Evolutionary conservation across 1,140 invertebrate genomes (phyloP).

Genomic region (Aplysia californica): DNA sequence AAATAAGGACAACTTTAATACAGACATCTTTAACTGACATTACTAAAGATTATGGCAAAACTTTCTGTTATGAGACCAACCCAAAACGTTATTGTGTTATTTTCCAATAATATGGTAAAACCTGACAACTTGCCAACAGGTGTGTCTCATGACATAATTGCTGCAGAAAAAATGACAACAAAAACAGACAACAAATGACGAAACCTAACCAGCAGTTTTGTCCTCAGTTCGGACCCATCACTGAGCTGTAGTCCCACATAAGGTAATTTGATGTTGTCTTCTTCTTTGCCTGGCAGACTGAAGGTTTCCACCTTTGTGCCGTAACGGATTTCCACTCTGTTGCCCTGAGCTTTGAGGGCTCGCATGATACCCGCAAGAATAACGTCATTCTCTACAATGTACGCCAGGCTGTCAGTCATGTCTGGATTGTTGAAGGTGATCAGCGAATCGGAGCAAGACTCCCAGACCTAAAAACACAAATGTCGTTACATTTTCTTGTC

Average conservation of each 20-base stretch:
- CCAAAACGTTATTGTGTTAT: too few species aligned
- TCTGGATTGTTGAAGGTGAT: constrained; percentile 86
- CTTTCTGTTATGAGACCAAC: too few species aligned
- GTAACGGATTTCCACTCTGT: constrained; percentile 70
- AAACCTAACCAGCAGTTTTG: constrained; percentile 70
- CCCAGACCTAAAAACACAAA: constrained; percentile 94
- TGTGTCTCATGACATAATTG: too few species aligned
- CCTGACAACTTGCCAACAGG: too few species aligned
- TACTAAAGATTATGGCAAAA: too few species aligned
- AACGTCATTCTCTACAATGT: constrained; percentile 95
- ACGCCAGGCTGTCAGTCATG: constrained; percentile 79
- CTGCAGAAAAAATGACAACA: too few species aligned
- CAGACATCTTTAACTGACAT: too few species aligned
- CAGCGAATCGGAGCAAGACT: constrained; percentile 86
- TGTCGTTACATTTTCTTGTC: too few species aligned
- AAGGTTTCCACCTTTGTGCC: constrained; percentile 70
- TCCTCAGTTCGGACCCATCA: constrained; percentile 64
- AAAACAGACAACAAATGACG: too few species aligned
- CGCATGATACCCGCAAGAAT: constrained; percentile 75
- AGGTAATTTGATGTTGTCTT: constrained; percentile 37
- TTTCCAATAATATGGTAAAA: too few species aligned
- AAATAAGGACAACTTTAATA: too few species aligned
- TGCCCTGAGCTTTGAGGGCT: constrained; percentile 72
- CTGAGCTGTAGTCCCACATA: constrained; percentile 64
- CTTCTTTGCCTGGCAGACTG: constrained; percentile 63